Evolutionary conservation across 1,140 invertebrate species (phyloP).

Genomic region (Hycleus cichorii): DNA sequence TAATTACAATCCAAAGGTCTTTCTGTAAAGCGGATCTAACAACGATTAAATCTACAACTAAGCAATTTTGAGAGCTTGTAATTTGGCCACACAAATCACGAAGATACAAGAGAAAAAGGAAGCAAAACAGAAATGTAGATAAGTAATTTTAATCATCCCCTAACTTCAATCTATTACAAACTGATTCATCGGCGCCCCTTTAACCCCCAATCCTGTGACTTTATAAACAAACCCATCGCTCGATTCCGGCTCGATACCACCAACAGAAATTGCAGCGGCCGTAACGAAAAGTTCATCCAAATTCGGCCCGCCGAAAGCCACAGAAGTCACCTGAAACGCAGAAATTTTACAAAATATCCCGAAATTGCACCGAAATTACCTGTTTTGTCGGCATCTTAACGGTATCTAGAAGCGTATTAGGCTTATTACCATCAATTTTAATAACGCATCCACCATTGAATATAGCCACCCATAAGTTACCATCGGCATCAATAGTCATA

Average conservation of each 20-base stretch:
- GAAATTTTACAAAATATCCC: no score
- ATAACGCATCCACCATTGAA: conserved; percentile 39
- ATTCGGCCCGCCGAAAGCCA: conserved; percentile 68
- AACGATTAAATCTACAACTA: no score
- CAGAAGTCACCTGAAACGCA: conserved; percentile 55
- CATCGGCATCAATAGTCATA: conserved; percentile 59
- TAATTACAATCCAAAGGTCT: no score
- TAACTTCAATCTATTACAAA: no score
- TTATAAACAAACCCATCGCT: conserved; percentile 17
- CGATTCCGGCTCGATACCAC: conserved; percentile 19
- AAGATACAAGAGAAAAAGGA: no score
- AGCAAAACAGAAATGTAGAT: no score
- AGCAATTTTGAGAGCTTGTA: no score
- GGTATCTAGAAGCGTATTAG: conserved; percentile 25
- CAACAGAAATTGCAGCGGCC: conserved; percentile 41
- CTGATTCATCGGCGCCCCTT: no score
- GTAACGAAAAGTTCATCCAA: conserved; percentile 72
- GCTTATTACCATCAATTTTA: conserved; percentile 32
- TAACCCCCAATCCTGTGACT: no score
- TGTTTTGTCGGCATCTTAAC: conserved; percentile 26
- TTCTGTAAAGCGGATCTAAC: no score
- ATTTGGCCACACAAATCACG: no score
- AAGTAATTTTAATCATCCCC: no score
- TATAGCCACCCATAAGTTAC: conserved; percentile 56
- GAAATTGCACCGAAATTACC: conserved; percentile 2